These are phyloP conservation scores for Cassiopea andromeda DNA, from an alignment of 30 jellyfish, hydroid and myxozoan species.

Conservation along the genomic window DNA sequence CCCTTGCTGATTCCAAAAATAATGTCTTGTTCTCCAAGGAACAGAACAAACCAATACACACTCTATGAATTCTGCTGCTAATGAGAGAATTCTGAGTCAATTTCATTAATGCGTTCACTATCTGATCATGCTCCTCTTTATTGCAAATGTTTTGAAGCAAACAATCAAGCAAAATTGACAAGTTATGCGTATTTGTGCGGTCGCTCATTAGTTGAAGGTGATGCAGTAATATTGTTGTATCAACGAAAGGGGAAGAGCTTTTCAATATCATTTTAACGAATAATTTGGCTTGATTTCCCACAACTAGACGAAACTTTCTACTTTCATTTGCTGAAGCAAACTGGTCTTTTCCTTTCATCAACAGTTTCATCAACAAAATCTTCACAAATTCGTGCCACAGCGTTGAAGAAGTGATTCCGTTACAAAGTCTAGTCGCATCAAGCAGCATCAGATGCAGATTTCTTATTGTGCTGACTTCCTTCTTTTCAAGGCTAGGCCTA, in stretches of 20 bases:
- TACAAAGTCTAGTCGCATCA: background rate
- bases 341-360: background rate
- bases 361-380: background rate
- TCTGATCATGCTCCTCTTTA: conserved; percentile 17
- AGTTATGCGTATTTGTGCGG: conserved; percentile 18
- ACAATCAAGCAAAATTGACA: conserved; percentile 14
- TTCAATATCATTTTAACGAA: conserved; percentile 26
- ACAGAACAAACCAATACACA: conserved; percentile 33
- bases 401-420: background rate
- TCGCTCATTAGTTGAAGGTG: conserved; percentile 19
- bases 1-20: conserved; percentile 32
- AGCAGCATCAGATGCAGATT: background rate
- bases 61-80: conserved; percentile 43
- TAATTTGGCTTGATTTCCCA: conserved; percentile 12
- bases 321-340: background rate
- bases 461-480: background rate
- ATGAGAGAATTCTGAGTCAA: conserved; percentile 4
- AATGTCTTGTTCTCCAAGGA: conserved; percentile 32
- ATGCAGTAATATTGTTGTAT: background rate
- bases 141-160: conserved; percentile 38
- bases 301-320: background rate
- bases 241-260: conserved; percentile 44
- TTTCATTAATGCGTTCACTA: conserved; percentile 13
- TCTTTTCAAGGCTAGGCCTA: background rate
- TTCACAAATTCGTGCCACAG: conserved; percentile 11